These are phyloP conservation scores for Heterochromis multidens DNA, from an alignment of 2,113 vertebrate genomes.

Conservation along the genomic window DNA sequence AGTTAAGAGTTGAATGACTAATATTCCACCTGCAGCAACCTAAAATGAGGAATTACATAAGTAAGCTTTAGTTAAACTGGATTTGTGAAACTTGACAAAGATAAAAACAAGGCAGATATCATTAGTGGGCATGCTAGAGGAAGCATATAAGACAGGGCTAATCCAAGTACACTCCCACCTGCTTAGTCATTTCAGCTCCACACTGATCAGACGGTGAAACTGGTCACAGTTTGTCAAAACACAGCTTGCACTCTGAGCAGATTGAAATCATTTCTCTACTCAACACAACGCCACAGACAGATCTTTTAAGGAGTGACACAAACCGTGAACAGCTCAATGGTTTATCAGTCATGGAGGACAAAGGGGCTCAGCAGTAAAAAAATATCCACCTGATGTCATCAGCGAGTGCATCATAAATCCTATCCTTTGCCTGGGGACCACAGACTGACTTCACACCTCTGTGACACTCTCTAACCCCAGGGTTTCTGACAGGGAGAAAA, in stretches of 20 bases:
- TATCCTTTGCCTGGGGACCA: slow-evolving; percentile 47
- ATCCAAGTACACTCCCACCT: slow-evolving; percentile 27
- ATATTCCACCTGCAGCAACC: slow-evolving; percentile 13
- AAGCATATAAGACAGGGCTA: slow-evolving; percentile 37
- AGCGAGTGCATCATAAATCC: slow-evolving; percentile 60
- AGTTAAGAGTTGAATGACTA: not conserved
- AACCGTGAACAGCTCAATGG: slow-evolving; percentile 34
- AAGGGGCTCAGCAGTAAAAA: slow-evolving; percentile 52
- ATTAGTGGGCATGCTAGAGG: slow-evolving; percentile 33
- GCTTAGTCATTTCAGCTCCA: slow-evolving; percentile 21
- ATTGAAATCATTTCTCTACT: slow-evolving; percentile 52
- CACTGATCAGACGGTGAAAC: slow-evolving; percentile 36
- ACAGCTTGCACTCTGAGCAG: slow-evolving; percentile 34
- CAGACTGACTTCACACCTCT: slow-evolving; percentile 66
- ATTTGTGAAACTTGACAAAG: slow-evolving; percentile 4
- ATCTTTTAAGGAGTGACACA: slow-evolving; percentile 46
- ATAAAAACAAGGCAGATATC: slow-evolving; percentile 22
- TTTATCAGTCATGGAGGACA: slow-evolving; percentile 48
- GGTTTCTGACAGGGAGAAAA: slow-evolving; percentile 59
- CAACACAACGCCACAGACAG: slow-evolving; percentile 15
- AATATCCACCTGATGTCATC: slow-evolving; percentile 68
- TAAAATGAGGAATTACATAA: slow-evolving; percentile 15
- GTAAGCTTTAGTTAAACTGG: slow-evolving; percentile 17
- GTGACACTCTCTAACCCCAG: slow-evolving; percentile 72
- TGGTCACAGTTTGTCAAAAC: slow-evolving; percentile 58